Base-by-base conservation (phyloP, 2,113 vertebrate species). In the Neoarius graeffei region DNA sequence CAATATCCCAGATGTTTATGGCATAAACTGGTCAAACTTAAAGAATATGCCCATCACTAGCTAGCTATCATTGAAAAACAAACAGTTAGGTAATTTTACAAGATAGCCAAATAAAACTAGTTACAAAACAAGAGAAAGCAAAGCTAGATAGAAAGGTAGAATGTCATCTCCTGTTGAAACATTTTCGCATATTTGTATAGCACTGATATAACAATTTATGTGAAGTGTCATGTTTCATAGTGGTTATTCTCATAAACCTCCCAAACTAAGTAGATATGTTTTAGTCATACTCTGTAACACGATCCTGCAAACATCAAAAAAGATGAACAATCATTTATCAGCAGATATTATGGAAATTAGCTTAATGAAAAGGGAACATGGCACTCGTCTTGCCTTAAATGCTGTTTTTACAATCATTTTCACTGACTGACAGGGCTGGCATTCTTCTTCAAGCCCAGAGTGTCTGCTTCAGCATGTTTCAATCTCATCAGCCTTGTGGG, bases 271-370 rank as follows among this genome's bases (percentile, higher is more conserved):
- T 42, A 48, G 17, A 42, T 73, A 71, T 25, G 73, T 48, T 76
- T 76, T 76, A 48, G 73, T 52, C 20, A 11, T 76, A 52, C 11
- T 76, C 20, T 52, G 73, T 76, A 76, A 88, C 85, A 89, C 64
- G 57, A 84, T 88, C 86, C 83, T 89, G 85, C 71, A 93, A 89
- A 54, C 91, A 90, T 81, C 88, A 48, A 42, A 77, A 25, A 64
- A 52, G 30, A 77, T 74, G 23, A 85, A 35, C 81, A 88, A 52
- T 89, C 85, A 87, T 66, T 69, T 64, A 14, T 84, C 88, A 79
- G 25, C 87, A 83, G 91, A 92, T 92, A 85, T 92, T 91, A 92
- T 94, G 91, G 83, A 91, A 57, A 93, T 89, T 1, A 23, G 82
- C 56, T 17, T 19, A 90, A 86, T 89, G 71, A 88, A 79, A 79